Base-by-base conservation (phyloP, 2,888 invertebrate genomes). In the Cephus runcator region DNA sequence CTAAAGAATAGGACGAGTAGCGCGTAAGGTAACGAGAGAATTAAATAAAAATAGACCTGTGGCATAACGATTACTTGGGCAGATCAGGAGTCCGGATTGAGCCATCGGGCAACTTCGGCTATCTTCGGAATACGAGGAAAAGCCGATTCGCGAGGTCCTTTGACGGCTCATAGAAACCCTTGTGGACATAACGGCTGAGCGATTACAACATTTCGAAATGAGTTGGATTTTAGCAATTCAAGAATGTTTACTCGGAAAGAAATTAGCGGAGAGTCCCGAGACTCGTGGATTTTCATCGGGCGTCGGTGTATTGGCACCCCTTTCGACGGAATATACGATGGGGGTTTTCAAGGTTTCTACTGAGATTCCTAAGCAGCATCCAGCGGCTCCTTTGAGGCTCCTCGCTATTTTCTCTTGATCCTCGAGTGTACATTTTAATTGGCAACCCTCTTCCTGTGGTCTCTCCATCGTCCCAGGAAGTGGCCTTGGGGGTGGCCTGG, bases 241-340 rank as follows among this genome's bases (percentile, higher is more conserved):
- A 35, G 34, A 74, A 74, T 74, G 74, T 74, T 74, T 74, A 34
- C 74, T 35, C 74, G 35, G 23, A 35, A 35, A 35, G 74, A 74
- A 74, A 74, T 74, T 74, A 34, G 74, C 74, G 9, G 71, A 11
- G 9, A 30, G 30, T 33, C 3, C 30, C 2, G 71, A 71, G 31
- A 12, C 71, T 30, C 12, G 81, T 81, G 79, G 80, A 81, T 83
- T 83, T 82, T 81, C 80, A 83, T 82, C 82, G 79, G 81, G 79
- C 79, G 79, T 82, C 82, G 80, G 79, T 82, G 81, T 82, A 82
- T 79, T 77, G 76, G 78, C 79, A 56, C 23, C 56, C 56, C 56
- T 23, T 56, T 23, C 56, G 2, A 56, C 9, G 31, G 31, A 31
- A 31, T 2, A 31, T 2, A 31, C 31, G 12, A 4, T 0, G 23